Percentiles rank a stretch among this genome's conserved stretches.
These are phyloP conservation scores for Chironomus tentans DNA, from an alignment of 2,888 invertebrate species.

Conservation along the genomic window DNA sequence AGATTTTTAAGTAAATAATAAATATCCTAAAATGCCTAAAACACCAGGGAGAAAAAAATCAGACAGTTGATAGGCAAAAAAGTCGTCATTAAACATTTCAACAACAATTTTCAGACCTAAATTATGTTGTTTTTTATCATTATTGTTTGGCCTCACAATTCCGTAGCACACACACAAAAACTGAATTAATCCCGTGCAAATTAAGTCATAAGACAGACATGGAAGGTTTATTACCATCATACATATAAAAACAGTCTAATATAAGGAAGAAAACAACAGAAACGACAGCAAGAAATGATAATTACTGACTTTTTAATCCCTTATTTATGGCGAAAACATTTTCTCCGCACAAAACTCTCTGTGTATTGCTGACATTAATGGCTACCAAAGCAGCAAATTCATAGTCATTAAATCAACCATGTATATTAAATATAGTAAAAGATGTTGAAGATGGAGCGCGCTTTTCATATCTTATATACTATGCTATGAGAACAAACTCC, in stretches of 20 bases:
- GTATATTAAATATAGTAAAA: background rate
- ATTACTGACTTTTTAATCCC: conserved; percentile 2
- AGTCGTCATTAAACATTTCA: no score
- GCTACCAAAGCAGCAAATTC: background rate
- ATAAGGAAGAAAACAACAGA: no score
- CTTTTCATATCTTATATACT: background rate
- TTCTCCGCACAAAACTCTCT: background rate
- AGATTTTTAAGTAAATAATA: background rate
- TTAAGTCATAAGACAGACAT: background rate
- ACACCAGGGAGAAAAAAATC: background rate
- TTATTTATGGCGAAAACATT: background rate
- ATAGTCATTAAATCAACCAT: background rate
- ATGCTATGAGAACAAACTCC: background rate
- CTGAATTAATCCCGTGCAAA: background rate
- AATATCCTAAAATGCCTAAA: background rate
- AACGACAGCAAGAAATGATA: background rate
- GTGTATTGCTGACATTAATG: background rate
- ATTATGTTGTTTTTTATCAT: background rate
- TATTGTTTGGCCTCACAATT: background rate
- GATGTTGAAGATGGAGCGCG: background rate
- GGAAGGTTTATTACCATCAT: background rate
- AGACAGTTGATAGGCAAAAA: background rate
- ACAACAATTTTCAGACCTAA: no score
- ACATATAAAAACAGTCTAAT: background rate
- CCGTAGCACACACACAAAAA: background rate